Base-by-base conservation (phyloP, 2,113 vertebrate genomes). In the Zingel zingel region DNA sequence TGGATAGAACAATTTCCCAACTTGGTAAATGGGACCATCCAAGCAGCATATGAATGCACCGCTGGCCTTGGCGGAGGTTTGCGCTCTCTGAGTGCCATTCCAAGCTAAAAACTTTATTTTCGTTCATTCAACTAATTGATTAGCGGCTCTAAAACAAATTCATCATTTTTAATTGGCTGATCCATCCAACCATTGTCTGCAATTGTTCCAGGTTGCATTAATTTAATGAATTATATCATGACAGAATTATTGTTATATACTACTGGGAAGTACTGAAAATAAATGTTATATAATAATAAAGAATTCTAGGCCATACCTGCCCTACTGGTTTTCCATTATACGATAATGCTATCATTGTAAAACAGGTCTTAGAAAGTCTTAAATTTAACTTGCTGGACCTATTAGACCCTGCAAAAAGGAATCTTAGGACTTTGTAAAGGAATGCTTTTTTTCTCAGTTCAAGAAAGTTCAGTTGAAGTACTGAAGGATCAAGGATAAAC, bases 401-500 rank as follows among this genome's bases (percentile, higher is more conserved):
- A 27, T 27, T 19, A 48, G 23, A 64, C 39, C 50, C 18, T 16
- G 50, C 23, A 23, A 45, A 74, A 61, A 21, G 14, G 4, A 58
- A 7, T 48, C 25, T 63, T 33, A 51, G 25, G 36, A 70, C 50
- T 61, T 77, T 66, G 13, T 25, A 27, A 33, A 61, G 16, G 27
- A 79, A 19, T 27, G 16, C 19, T 47, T 68, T 47, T 63, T 69
- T 33, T 13, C 23, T n/a, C 30, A 43, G 30, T 43, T n/a, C 6
- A 6, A 36, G 27, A 14, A 47, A 14, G 54, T 77, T 68, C 25
- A 45, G 45, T 45, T 53, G 0, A 69, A 15, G 25, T 23, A 39
- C 39, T 39, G 39, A 14, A 58, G 56, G 21, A 77, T 79, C n/a
- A 23, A 67, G 54, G 59, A 75, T 72, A 85, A 78, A 81, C 68